These are phyloP conservation scores for Drosophila tani DNA, from an alignment of 1,140 invertebrate genomes.

Conservation along the genomic window DNA sequence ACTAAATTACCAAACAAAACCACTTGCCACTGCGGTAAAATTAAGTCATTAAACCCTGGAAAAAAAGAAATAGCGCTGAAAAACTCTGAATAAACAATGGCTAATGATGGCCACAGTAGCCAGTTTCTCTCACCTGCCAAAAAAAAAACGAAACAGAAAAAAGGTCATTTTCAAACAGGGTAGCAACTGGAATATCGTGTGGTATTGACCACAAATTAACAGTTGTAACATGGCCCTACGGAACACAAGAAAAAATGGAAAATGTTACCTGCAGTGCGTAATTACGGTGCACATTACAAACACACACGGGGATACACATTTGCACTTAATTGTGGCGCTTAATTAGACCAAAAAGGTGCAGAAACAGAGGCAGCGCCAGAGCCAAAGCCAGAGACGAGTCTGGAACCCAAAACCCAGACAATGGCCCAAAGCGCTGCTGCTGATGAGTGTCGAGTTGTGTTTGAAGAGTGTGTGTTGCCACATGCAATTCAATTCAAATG, in stretches of 20 bases:
- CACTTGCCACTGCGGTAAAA: constrained; percentile 46
- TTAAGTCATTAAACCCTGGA: constrained; percentile 49
- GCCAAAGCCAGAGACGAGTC: constrained; percentile 17
- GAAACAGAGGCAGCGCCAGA: constrained; percentile 31
- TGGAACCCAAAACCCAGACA: constrained; percentile 34
- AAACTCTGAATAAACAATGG: constrained; percentile 41
- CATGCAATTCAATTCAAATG: constrained; percentile 66
- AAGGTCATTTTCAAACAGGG: constrained; percentile 57
- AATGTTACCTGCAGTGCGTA: constrained; percentile 71
- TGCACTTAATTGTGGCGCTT: constrained; percentile 82
- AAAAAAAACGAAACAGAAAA: constrained; percentile 28
- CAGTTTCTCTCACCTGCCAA: constrained; percentile 65
- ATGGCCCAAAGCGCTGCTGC: constrained; percentile 59
- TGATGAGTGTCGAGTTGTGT: constrained; percentile 36
- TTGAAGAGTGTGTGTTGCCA: constrained; percentile 30
- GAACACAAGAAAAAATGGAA: constrained; percentile 44
- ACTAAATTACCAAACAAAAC: constrained; percentile 35
- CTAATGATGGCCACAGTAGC: constrained; percentile 67
- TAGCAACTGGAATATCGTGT: constrained; percentile 47
- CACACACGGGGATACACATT: constrained; percentile 63
- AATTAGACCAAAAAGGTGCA: constrained; percentile 82
- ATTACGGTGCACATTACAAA: constrained; percentile 77
- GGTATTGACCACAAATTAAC: constrained; percentile 82
- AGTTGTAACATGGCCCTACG: constrained; percentile 66
- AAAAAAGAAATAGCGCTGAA: constrained; percentile 15